Evolutionary conservation across 2,888 invertebrate species (phyloP).

Genomic region (Coenonympha arcania): DNA sequence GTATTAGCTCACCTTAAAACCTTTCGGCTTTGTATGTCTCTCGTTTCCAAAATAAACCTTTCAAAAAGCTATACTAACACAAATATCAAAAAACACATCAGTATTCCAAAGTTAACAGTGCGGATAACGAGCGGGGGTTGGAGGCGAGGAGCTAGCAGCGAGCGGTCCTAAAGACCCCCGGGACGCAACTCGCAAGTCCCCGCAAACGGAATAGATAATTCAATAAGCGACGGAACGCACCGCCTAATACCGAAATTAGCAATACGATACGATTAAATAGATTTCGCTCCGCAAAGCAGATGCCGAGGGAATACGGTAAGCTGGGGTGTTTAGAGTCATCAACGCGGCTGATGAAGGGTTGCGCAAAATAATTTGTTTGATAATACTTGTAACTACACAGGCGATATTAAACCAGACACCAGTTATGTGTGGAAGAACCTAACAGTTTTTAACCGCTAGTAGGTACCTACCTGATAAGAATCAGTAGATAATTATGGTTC

Average conservation of each 20-base stretch:
- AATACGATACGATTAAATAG: slow-evolving; percentile 73
- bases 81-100: slow-evolving; percentile 11
- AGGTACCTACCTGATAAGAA: no score
- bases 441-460: no score
- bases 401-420: background rate
- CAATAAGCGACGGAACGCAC: slow-evolving; percentile 68
- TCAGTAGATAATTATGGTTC: no score
- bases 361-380: slow-evolving; percentile 32
- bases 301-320: slow-evolving; percentile 52
- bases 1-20: no score
- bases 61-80: background rate
- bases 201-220: slow-evolving; percentile 72
- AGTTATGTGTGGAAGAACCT: no score
- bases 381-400: background rate
- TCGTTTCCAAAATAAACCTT: background rate
- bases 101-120: slow-evolving; percentile 19
- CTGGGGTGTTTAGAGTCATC: slow-evolving; percentile 56
- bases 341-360: slow-evolving; percentile 63
- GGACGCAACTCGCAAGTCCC: slow-evolving; percentile 45
- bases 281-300: slow-evolving; percentile 63
- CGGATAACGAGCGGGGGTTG: slow-evolving; percentile 16
- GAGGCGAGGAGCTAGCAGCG: no score
- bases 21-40: no score
- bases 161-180: slow-evolving; percentile 38
- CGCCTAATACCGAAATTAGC: slow-evolving; percentile 70